Evolutionary conservation across 2,888 invertebrate species (phyloP), one percentile per base, ranked within the genome.

Genomic region (Cephus runcator): DNA sequence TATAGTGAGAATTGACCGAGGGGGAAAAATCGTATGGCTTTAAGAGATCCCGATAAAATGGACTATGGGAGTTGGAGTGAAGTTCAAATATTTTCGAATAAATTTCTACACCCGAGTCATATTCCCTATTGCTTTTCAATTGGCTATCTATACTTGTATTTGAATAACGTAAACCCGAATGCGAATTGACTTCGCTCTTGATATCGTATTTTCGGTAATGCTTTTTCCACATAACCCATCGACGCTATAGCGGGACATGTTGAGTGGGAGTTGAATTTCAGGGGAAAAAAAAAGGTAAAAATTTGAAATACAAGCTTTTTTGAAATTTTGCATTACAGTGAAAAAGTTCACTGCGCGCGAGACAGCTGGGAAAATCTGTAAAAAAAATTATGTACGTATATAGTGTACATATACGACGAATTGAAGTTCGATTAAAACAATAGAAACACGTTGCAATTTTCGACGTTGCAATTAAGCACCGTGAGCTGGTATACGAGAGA

Each of bases 401-500:
- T 1, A 15, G 40, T 2, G 23, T 40, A 0, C 23, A 56, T 56
- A 9, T 56, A 23, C 2, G 23, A 23, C 15, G 23, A 56, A 56
- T 56, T 56, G 56, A 23, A 23, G 9, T 23, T 56, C 56, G 56
- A 56, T 56, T 56, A 23, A 56, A 56, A 56, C 56, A 56, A 56
- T 56, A 9, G 56, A 56, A 56, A 23, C 23, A 79, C 81, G 81
- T 81, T 83, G 85, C 87, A 88, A 88, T 88, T 88, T 85, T 81
- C 79, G 82, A 84, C 85, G 84, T 87, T 86, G 85, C 88, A 88
- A 88, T 88, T 87, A 88, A 88, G 87, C 83, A 83, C 83, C 85
- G 84, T 85, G 83, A 83, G 83, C 81, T 81, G 82, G 79, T 79
- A 80, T 79, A 81, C 56, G 23, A 71, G 78, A 82, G 83, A 81